Base-by-base conservation (phyloP, 2,888 invertebrate genomes). In the Anticlea derivata region DNA sequence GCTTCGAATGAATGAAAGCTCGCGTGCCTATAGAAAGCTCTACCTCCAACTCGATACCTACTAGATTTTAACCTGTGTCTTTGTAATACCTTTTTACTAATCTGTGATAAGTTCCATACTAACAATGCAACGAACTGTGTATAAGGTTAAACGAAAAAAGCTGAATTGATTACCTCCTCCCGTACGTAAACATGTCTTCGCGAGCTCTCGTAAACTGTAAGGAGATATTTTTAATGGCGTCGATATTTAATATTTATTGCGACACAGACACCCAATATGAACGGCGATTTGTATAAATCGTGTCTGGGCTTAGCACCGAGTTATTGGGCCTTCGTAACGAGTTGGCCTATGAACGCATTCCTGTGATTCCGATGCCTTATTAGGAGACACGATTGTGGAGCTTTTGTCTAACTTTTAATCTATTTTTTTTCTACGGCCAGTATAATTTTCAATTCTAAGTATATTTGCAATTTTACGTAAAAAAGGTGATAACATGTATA, bases 181-280 rank as follows among this genome's bases (percentile, higher is more conserved):
- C 73, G 76, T 79, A 75, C 88, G 89, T 90, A 89, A 90, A 89
- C 71, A 86, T 88, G 89, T 87, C 87, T 69, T 70, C 71, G 63
- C 51, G 58, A 81, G 88, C 79, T 80, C 89, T 89, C 90, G 79
- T 90, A 90, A 90, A 90, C 68, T 88, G 90, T 90, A 90, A 90
- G 83, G 62, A 80, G 90, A 90, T 90, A 90, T 87, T 88, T 83
- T 88, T 87, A 88, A 86, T 82, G 75, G 79, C 83, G 72, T 81
- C 86, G 87, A 90, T 90, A 90, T 90, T 90, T 86, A 88, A 89
- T 89, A 90, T 90, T 90, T 90, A 90, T 90, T 80, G 81, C 78
- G 84, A 83, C 80, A 81, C 82, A 71, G 83, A 86, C 88, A 88
- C 86, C 84, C 86, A 86, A 88, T 88, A 88, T 88, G 83, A 86